Conservation (phyloP, 2,113 vertebrate species). For the Octodon degus region DNA sequence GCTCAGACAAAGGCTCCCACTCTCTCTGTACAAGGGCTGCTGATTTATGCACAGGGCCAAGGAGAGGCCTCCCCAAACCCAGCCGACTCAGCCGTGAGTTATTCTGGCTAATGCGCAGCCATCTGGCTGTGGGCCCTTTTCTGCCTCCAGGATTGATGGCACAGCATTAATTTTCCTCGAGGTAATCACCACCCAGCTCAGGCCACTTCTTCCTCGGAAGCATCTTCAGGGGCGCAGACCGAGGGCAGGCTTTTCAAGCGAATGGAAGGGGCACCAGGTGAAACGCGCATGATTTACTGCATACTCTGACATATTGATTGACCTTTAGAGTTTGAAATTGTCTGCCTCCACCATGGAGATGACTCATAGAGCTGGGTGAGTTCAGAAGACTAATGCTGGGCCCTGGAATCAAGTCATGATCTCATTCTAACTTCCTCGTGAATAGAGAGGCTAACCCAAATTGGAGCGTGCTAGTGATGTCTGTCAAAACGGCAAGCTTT, state of each 20-base stretch:
- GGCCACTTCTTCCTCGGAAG: background rate
- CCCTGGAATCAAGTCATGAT: background rate
- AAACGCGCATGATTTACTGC: background rate
- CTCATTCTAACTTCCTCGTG: conserved; percentile 32
- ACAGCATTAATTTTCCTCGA: conserved; percentile 45
- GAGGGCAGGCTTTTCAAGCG: conserved; percentile 8
- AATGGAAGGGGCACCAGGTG: conserved; percentile 7
- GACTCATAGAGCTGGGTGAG: background rate
- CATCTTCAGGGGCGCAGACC: background rate
- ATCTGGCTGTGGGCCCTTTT: conserved; percentile 34
- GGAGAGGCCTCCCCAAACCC: conserved; percentile 34
- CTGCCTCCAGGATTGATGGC: conserved; percentile 62
- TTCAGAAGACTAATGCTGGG: background rate
- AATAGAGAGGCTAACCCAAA: background rate
- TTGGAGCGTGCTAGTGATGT: background rate
- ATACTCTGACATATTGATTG: background rate
- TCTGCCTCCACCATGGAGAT: background rate
- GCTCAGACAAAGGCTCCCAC: background rate
- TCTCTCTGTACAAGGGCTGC: background rate
- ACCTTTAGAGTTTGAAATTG: background rate
- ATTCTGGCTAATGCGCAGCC: background rate
- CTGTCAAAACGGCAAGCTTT: background rate
- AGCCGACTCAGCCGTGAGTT: background rate
- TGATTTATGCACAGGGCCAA: conserved; percentile 49
- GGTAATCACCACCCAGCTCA: background rate